Conservation (phyloP, 2,797 vertebrate genomes). For the Periophthalmus magnuspinnatus region DNA sequence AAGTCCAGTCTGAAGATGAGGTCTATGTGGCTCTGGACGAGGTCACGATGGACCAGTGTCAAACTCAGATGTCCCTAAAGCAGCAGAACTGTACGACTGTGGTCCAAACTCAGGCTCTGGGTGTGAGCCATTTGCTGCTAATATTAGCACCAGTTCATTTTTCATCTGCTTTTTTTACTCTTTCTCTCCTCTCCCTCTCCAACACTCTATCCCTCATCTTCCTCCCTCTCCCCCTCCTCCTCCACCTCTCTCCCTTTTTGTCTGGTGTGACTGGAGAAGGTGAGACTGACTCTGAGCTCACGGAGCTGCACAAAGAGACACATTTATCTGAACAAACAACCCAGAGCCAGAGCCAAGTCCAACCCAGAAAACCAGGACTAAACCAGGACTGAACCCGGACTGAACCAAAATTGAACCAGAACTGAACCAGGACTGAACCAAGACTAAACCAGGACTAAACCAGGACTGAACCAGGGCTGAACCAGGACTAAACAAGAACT, state of each 20-base stretch:
- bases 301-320: constrained; percentile 13
- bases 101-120: background rate
- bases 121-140: background rate
- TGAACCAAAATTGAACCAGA: background rate
- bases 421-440: background rate
- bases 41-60: too few species aligned
- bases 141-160: background rate
- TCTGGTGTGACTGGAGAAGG: constrained; percentile 9
- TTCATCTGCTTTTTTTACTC: too few species aligned
- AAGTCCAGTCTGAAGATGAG: too few species aligned
- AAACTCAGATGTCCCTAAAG: too few species aligned
- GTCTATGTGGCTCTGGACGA: too few species aligned
- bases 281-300: constrained; percentile 13
- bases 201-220: background rate
- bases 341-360: too few species aligned
- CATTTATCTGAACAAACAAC: background rate
- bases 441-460: too few species aligned
- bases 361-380: background rate
- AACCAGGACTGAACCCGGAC: background rate
- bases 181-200: background rate
- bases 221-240: background rate
- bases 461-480: too few species aligned
- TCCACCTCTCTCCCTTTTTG: too few species aligned
- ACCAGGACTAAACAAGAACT: too few species aligned
- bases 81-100: background rate